Base-by-base conservation (phyloP, 2,888 invertebrate genomes). In the Drosophila putrida region DNA sequence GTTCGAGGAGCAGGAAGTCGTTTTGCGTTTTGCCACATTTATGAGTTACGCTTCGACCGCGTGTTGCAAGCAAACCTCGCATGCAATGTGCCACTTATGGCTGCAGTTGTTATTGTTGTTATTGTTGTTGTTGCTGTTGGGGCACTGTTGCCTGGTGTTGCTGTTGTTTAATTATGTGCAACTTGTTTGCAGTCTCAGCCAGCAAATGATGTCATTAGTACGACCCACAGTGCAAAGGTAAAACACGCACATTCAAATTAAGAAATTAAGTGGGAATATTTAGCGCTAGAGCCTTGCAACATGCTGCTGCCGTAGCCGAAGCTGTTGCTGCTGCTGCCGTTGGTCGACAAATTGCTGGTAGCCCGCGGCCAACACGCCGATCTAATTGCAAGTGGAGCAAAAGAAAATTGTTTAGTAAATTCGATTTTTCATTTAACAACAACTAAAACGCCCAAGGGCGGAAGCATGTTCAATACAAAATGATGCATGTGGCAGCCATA, bases 1-100 rank as follows among this genome's bases (percentile, higher is more conserved):
- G 85, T 85, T 80, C 74, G 83, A 78, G 77, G 87, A 88, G 88
- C 85, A 85, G 85, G 85, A 85, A 85, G 87, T 85, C 88, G 68
- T 82, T 82, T 84, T 82, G 73, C 81, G 84, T 82, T 75, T 55
- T 81, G 81, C 83, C 87, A 86, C 87, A 86, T 85, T 88, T 85
- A 86, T 83, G 83, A 85, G 88, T 77, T 88, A 86, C 78, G 77
- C 83, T 79, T 75, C 70, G 75, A 62, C 61, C 61, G 69, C 82
- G 69, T 87, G 84, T 87, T 87, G 84, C 84, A 80, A 81, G 75
- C 81, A 65, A 47, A n/a, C 49, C 55, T 65, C 47, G 68, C 87
- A 73, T 82, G 82, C 82, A 77, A 80, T 71, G 65, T 65, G 78
- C 66, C 84, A 83, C 78, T 87, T 71, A 71, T 59, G 66, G 60